Evolutionary conservation across 2,797 vertebrate species (phyloP).

Genomic region (Lophius americanus): DNA sequence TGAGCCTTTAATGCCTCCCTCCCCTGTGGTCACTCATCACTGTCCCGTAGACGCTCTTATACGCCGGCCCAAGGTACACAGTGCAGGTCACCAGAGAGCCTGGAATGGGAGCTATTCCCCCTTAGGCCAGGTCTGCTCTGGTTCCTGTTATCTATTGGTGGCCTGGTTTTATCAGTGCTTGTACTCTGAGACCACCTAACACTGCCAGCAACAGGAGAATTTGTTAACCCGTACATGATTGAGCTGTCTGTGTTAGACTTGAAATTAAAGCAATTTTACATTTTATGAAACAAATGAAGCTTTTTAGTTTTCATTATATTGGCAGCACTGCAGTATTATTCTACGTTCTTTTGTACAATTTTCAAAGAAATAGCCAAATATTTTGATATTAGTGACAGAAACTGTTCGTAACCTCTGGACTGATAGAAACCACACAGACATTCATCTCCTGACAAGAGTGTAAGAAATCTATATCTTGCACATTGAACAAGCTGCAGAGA

Average conservation of each 20-base stretch:
- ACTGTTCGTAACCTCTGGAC: neutral
- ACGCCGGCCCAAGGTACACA: conserved; percentile 67
- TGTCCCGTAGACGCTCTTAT: conserved; percentile 57
- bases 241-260: neutral
- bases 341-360: neutral
- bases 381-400: neutral
- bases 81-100: conserved; percentile 79
- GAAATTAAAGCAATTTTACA: neutral
- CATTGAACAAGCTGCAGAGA: neutral
- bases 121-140: conserved; percentile 76
- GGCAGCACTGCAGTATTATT: neutral
- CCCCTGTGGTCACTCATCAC: conserved; percentile 78
- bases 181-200: conserved; percentile 19
- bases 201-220: conserved; percentile 2
- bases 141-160: conserved; percentile 60
- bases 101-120: conserved; percentile 87
- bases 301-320: neutral
- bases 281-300: neutral
- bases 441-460: neutral
- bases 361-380: conserved; percentile 7
- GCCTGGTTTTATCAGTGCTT: conserved; percentile 32
- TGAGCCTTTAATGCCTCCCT: conserved; percentile 76
- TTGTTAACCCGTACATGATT: neutral
- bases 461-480: neutral
- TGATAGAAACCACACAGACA: neutral